These are phyloP conservation scores for Drosophila multiciliata DNA, from an alignment of 2,888 invertebrate genomes.

Conservation along the genomic window DNA sequence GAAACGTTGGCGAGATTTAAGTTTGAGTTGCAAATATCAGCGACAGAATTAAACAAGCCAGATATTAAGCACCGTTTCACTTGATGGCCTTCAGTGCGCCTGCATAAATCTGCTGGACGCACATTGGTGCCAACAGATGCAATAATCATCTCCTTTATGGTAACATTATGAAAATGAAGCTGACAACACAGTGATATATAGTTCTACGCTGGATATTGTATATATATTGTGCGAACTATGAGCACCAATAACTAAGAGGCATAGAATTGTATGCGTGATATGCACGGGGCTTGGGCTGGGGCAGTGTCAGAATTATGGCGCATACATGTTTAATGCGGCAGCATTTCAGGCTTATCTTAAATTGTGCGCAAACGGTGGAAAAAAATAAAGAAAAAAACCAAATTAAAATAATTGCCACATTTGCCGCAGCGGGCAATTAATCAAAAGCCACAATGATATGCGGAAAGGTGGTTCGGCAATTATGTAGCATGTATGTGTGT, in stretches of 20 bases:
- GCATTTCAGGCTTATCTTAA: constrained; percentile 63
- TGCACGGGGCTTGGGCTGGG: background rate
- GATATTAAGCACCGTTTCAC: constrained; percentile 64
- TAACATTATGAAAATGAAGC: constrained; percentile 68
- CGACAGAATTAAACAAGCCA: constrained; percentile 56
- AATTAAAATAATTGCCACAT: constrained; percentile 80
- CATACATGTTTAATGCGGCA: constrained; percentile 65
- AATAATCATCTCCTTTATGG: constrained; percentile 63
- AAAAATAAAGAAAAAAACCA: constrained; percentile 25
- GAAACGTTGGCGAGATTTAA: constrained; percentile 49
- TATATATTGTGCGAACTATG: constrained; percentile 3
- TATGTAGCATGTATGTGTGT: constrained; percentile 47
- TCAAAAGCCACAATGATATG: constrained; percentile 66
- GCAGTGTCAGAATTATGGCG: constrained; percentile 50
- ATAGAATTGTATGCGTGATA: background rate
- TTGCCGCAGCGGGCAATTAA: constrained; percentile 73
- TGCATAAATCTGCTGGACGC: constrained; percentile 46
- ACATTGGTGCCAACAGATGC: constrained; percentile 40
- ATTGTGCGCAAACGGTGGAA: constrained; percentile 42
- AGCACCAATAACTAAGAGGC: constrained; percentile 10
- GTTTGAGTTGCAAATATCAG: constrained; percentile 72
- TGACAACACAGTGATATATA: constrained; percentile 11
- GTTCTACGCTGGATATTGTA: background rate
- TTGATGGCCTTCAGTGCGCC: constrained; percentile 12
- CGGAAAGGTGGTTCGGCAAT: constrained; percentile 59